Conservation (phyloP, 2,888 invertebrate species). For the Hermodice carunculata region DNA sequence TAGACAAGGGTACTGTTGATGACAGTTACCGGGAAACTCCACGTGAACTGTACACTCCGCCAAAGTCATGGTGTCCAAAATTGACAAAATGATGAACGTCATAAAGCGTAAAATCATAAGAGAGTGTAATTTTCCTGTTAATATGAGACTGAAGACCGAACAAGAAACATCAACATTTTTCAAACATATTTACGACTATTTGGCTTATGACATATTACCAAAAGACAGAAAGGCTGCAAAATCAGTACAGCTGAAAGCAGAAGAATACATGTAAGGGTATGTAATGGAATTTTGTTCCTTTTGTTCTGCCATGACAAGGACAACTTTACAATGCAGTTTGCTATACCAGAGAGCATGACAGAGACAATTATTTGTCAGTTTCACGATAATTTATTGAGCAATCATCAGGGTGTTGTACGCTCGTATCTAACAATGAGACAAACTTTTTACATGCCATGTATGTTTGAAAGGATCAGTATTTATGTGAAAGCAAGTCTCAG, state of each 20-base stretch:
- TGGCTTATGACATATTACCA: background rate
- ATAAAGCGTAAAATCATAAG: background rate
- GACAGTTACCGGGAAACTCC: too few species aligned
- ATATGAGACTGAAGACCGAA: background rate
- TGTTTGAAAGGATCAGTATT: conserved; percentile 6
- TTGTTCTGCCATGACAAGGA: background rate
- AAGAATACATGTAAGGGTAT: background rate
- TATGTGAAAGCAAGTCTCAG: conserved; percentile 1
- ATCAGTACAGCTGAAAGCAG: background rate
- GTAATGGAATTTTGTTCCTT: background rate
- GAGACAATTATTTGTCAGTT: background rate
- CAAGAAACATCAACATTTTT: background rate
- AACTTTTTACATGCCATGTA: background rate
- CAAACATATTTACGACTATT: background rate
- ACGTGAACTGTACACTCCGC: too few species aligned
- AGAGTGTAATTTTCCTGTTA: background rate
- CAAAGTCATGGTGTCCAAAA: too few species aligned
- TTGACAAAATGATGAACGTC: background rate
- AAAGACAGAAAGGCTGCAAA: background rate
- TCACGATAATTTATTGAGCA: background rate
- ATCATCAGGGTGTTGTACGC: background rate
- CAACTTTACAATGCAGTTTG: background rate
- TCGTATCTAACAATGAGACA: conserved; percentile 5
- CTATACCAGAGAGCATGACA: background rate
- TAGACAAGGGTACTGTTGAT: too few species aligned